Conservation (phyloP, 2,797 vertebrate genomes). For the Pseudochaenichthys georgianus region DNA sequence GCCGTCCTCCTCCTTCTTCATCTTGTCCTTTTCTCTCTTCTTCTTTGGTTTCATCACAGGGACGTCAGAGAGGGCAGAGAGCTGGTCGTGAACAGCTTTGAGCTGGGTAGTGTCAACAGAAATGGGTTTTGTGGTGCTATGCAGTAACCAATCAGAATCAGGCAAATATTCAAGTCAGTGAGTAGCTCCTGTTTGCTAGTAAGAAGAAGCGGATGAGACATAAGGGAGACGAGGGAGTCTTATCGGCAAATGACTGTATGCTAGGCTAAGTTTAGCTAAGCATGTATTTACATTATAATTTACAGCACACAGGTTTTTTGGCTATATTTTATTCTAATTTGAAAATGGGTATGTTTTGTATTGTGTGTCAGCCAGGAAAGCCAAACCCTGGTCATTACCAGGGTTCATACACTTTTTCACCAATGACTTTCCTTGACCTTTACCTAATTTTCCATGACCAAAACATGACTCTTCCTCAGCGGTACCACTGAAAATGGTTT, state of each 20-base stretch:
- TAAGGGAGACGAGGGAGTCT: not conserved
- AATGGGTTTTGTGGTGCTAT: not conserved
- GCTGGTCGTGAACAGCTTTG: conserved; percentile 92
- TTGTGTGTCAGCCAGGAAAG: not conserved
- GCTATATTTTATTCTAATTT: too few relatives aligned
- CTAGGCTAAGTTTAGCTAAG: not conserved
- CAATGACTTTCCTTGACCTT: too few relatives aligned
- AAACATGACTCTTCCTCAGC: too few relatives aligned
- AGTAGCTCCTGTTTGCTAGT: not conserved
- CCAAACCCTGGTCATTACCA: too few relatives aligned
- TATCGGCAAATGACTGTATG: not conserved
- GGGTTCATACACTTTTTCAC: too few relatives aligned
- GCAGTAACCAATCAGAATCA: not conserved
- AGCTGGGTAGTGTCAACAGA: conserved; percentile 79
- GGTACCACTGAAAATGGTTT: too few relatives aligned
- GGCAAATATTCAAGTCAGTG: not conserved
- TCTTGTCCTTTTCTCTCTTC: conserved; percentile 90
- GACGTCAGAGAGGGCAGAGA: conserved; percentile 90
- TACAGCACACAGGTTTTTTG: not conserved
- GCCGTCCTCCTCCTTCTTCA: conserved; percentile 47
- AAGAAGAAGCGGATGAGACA: not conserved
- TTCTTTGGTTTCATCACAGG: conserved; percentile 93
- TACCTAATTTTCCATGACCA: too few relatives aligned
- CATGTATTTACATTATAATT: not conserved
- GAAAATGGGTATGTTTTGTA: too few relatives aligned